Evolutionary conservation across 1,140 invertebrate genomes (phyloP), one percentile per base, ranked within the genome.

Genomic region (Parasteatoda tepidariorum): DNA sequence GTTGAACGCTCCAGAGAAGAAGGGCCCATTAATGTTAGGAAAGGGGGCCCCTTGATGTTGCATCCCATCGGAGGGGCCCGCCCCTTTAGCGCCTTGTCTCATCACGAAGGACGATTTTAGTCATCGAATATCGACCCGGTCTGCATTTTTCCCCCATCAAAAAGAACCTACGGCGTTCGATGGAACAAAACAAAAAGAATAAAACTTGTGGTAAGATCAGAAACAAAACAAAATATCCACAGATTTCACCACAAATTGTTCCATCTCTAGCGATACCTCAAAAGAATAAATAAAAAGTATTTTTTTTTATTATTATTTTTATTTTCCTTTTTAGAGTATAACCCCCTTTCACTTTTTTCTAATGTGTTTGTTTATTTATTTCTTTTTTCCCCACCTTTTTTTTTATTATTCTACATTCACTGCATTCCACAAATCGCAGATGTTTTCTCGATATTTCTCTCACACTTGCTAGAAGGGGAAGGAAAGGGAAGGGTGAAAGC

Each of bases 211-310:
- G 11, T 24, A 15, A 38, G 41, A 71, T 34, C 55, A 33, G 59
- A 62, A 57, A 67, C 78, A 70, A 81, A 81, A 68, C 78, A 70
- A 70, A 81, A 41, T 81, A 81, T 70, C 78, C 6, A 28, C 66
- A 70, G 78, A 70, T 81, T 81, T 68, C 67, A 30, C 78, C 78
- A 61, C 78, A 81, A 81, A 81, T 81, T 81, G 78, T 81, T 81
- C 64, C 66, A 81, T 81, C 54, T 57, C 64, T 70, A 41, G 34
- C 75, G 41, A 67, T 79, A 31, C 75, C 30, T 15, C 28, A 18
- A 34, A 79, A 48, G 66, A 81, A 81, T 81, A 81, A 81, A 81
- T 81, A 71, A 81, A 81, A 81, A 70, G 66, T 54, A 15, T 57
- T 70, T 61, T 81, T 70, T 57, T 61, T 59, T n/a, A 4, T n/a